Base-by-base conservation (phyloP, 2,888 invertebrate genomes). In the Leuctra nigra region DNA sequence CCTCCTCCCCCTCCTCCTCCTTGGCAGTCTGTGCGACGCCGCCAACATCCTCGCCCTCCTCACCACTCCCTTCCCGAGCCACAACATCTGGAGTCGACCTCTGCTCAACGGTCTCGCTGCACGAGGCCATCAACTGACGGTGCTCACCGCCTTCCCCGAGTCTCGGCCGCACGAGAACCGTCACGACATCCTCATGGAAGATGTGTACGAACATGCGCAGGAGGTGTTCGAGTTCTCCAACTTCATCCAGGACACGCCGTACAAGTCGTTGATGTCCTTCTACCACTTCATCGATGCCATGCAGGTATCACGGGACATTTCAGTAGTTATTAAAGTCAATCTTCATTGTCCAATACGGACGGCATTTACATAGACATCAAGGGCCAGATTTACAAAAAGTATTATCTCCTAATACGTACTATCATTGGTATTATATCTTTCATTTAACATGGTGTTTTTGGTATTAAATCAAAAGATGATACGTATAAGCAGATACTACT, bases 41-140 rank as follows among this genome's bases (percentile, higher is more conserved):
- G 59, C 56, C 7, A 58, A 56, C n/a, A 59, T 61, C 23, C 47
- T 61, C 18, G 58, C 53, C 13, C 33, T 61, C 1, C 7, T 61
- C 18, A 20, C 48, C 16, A 54, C 53, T 2, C 56, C 59, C 2
- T 61, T 59, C 7, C 53, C 53, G 0, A 61, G 61, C 47, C 61
- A 61, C 47, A 53, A 59, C 50, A 53, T 61, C 33, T 61, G 57
- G 57, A 61, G 54, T 36, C 29, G 55, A 14, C 50, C 57, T 1
- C 36, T 59, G n/a, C 57, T 54, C 29, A 16, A 54, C 16, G 61
- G 46, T 4, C 50, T 61, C 22, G 57, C 53, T 11, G 39, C 25
- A 1, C 24, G 54, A 29, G 61, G 61, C 9, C 61, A 61, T 22
- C 44, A 57, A 1, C 53, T 62, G n/a, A 62, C 62, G 1, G 58